These are phyloP conservation scores for Ornithoptera alexandrae DNA, from an alignment of 2,888 invertebrate genomes.

Conservation along the genomic window DNA sequence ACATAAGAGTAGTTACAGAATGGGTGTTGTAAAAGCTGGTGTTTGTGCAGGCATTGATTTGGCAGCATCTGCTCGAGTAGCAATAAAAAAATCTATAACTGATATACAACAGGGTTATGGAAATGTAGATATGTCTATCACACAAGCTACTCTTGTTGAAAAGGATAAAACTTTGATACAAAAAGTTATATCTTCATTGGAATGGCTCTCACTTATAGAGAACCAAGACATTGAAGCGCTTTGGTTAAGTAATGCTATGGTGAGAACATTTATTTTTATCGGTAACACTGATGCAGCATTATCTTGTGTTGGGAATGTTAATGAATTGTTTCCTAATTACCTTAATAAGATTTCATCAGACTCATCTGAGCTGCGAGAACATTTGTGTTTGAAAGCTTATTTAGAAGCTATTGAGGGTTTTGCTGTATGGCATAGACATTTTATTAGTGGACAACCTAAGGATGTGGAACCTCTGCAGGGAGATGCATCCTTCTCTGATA, in stretches of 20 bases:
- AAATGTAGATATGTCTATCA: slow-evolving; percentile 79
- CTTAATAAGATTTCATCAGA: slow-evolving; percentile 60
- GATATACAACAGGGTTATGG: slow-evolving; percentile 72
- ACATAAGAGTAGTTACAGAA: slow-evolving; percentile 82
- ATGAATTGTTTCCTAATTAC: slow-evolving; percentile 64
- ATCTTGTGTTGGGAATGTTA: slow-evolving; percentile 79
- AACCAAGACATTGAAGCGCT: slow-evolving; percentile 90
- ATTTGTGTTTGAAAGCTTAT: slow-evolving; percentile 92
- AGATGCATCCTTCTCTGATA: slow-evolving; percentile 89
- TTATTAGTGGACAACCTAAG: slow-evolving; percentile 88
- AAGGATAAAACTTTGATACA: slow-evolving; percentile 67
- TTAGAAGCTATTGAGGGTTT: slow-evolving; percentile 93
- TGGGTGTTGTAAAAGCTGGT: slow-evolving; percentile 85
- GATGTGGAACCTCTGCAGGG: slow-evolving; percentile 81
- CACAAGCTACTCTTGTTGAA: slow-evolving; percentile 82
- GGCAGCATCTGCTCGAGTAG: slow-evolving; percentile 89
- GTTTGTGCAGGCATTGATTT: slow-evolving; percentile 88
- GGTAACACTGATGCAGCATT: slow-evolving; percentile 91
- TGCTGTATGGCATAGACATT: slow-evolving; percentile 93
- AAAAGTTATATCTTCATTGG: slow-evolving; percentile 82
- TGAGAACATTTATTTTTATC: slow-evolving; percentile 89
- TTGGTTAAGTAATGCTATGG: slow-evolving; percentile 93
- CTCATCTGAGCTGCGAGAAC: slow-evolving; percentile 84
- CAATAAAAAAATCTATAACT: slow-evolving; percentile 86
- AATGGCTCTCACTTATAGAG: slow-evolving; percentile 91